These are phyloP conservation scores for Spisula subtruncata DNA, from an alignment of 2,888 invertebrate species.

Conservation along the genomic window DNA sequence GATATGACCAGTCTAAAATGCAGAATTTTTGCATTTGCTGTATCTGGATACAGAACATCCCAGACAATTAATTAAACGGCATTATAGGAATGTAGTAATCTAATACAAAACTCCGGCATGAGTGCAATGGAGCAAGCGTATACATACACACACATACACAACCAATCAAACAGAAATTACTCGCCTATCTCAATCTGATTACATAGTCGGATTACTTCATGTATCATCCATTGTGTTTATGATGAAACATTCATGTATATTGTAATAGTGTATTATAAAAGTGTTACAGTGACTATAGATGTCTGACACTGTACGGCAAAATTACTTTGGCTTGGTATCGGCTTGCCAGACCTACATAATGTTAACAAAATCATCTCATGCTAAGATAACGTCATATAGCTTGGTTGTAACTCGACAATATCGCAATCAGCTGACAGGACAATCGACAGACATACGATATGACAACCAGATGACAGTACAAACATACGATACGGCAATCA, in stretches of 20 bases:
- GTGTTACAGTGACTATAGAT: background rate
- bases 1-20: background rate
- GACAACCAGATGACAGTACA: background rate
- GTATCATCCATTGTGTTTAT: background rate
- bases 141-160: background rate
- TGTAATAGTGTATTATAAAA: no score
- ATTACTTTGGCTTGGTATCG: no score
- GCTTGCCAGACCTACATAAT: no score
- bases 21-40: background rate
- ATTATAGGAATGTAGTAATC: background rate
- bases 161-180: background rate
- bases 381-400: no score
- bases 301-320: background rate
- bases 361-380: no score
- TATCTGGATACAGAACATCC: background rate
- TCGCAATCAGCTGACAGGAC: no score
- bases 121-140: background rate
- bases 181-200: background rate
- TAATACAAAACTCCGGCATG: background rate
- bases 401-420: no score
- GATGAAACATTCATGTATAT: constrained; percentile 5
- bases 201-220: background rate
- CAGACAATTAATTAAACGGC: constrained; percentile 12
- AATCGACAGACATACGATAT: background rate
- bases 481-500: background rate